A percentile compares a stretch with the other conserved stretches of the same genome.
phyloP scores from a whole-genome alignment of 2,113 vertebrate genomes.

The Serinus canaria region DNA sequence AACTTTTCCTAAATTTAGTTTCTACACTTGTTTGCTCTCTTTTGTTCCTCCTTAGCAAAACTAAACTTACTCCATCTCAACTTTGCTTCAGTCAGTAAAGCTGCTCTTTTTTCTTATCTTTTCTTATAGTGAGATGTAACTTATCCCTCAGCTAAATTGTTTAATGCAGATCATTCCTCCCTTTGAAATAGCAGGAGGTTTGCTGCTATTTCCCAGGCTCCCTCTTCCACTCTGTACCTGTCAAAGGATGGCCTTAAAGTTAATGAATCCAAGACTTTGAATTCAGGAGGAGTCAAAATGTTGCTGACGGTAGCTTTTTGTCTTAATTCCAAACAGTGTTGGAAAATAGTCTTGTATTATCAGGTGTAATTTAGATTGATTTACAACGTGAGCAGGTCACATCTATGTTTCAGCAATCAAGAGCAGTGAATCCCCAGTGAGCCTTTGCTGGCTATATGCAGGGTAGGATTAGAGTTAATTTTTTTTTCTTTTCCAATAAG shows the following conservation, averaged over 20 bases:
- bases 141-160: not conserved
- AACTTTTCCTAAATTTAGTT: not conserved
- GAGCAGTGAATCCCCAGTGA: not conserved
- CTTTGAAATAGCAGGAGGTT: not conserved
- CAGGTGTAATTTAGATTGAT: not conserved
- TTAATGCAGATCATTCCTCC: not conserved
- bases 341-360: not conserved
- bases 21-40: accelerated
- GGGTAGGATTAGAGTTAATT: not conserved
- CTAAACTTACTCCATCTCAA: not conserved
- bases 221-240: not conserved
- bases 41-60: not conserved
- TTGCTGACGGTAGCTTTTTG: not conserved
- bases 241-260: constrained; percentile 11
- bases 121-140: not conserved
- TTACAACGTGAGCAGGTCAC: not conserved
- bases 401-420: not conserved
- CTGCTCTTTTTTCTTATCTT: not conserved
- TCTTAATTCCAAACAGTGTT: constrained; percentile 14
- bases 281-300: not conserved
- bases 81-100: not conserved
- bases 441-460: not conserved
- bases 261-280: constrained; percentile 10
- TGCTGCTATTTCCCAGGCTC: not conserved
- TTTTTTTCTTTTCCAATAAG: not conserved